Percentiles rank a stretch among this genome's conserved stretches.
These are phyloP conservation scores for Pterocles burchelli DNA, from an alignment of 2,113 vertebrate genomes.

Conservation along the genomic window DNA sequence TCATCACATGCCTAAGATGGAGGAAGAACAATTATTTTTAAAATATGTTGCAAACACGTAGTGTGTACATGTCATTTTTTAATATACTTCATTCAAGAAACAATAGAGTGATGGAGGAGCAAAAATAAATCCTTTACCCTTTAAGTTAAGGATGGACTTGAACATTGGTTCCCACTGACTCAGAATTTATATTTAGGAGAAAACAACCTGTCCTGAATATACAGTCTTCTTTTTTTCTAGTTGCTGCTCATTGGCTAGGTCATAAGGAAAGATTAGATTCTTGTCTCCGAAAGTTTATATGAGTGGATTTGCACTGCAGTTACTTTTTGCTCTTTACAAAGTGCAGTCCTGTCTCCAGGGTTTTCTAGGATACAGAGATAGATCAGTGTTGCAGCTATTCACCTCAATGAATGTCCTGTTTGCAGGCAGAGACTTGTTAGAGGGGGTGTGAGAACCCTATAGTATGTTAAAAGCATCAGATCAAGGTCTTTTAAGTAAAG, in stretches of 20 bases:
- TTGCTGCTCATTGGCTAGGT: not conserved
- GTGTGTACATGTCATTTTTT: accelerated
- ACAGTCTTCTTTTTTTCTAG: not conserved
- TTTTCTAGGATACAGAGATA: not conserved
- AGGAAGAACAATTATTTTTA: not conserved
- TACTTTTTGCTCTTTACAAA: not conserved
- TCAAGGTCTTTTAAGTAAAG: not conserved
- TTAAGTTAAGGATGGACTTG: not conserved
- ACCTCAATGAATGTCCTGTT: not conserved
- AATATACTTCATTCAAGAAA: not conserved
- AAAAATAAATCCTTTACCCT: not conserved
- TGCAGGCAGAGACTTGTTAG: not conserved
- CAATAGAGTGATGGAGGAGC: not conserved
- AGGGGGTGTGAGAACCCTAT: not conserved
- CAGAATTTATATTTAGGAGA: not conserved
- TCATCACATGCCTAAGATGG: not conserved
- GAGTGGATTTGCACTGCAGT: not conserved
- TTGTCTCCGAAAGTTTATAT: not conserved
- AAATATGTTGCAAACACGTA: not conserved
- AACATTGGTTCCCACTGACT: not conserved
- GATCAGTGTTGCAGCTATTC: not conserved
- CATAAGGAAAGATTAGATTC: not conserved
- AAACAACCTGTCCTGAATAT: not conserved
- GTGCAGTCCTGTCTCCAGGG: not conserved
- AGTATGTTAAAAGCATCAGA: not conserved